Conservation (phyloP, 2,113 vertebrate species). For the Erythrolamprus reginae region DNA sequence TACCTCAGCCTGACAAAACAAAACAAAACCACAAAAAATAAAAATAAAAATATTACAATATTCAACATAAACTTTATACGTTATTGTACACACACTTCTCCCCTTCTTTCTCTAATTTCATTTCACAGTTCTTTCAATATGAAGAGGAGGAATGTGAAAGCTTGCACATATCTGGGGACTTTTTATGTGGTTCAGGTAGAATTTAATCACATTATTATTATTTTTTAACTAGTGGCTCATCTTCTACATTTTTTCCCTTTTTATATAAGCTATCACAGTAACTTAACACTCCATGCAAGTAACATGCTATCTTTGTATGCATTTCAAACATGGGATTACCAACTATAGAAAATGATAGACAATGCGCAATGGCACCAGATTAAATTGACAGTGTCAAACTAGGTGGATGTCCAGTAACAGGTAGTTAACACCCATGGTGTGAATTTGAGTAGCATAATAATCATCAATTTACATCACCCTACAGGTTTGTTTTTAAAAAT, state of each 20-base stretch:
- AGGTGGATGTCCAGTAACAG: neutral
- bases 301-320: neutral
- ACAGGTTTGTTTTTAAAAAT: neutral
- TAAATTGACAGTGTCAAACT: neutral
- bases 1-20: slow-evolving; percentile 68
- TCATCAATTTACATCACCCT: neutral
- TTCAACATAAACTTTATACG: neutral
- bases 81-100: neutral
- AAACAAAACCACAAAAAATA: slow-evolving; percentile 20
- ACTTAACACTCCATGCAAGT: neutral
- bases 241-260: neutral
- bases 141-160: neutral
- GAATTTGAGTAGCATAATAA: neutral
- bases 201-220: too few species aligned
- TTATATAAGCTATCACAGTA: neutral
- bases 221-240: neutral
- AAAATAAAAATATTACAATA: slow-evolving; percentile 3
- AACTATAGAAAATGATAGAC: neutral
- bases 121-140: neutral
- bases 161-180: neutral
- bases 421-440: neutral
- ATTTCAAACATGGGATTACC: neutral
- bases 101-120: neutral
- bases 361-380: neutral
- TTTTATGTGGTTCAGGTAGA: slow-evolving; percentile 9